Evolutionary conservation across 2,888 invertebrate genomes (phyloP).

Genomic region (Tethea ocularis): DNA sequence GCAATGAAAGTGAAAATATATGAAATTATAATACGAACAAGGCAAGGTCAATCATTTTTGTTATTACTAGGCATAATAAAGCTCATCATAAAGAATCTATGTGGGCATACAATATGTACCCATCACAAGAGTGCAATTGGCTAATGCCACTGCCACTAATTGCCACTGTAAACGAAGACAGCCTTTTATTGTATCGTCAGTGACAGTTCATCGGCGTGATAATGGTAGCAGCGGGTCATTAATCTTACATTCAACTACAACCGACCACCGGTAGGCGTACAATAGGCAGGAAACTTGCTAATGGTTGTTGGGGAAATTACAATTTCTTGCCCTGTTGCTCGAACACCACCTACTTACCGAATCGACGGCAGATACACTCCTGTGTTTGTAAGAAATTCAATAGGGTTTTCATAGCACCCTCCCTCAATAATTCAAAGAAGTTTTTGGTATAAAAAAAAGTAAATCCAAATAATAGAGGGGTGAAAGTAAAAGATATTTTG

Average conservation of each 20-base stretch:
- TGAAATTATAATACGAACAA: background rate
- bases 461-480: slow-evolving; percentile 28
- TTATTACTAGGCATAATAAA: background rate
- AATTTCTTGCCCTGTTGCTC: slow-evolving; percentile 61
- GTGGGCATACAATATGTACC: slow-evolving; percentile 9
- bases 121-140: slow-evolving; percentile 43
- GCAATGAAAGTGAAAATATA: background rate
- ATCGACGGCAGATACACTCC: slow-evolving; percentile 28
- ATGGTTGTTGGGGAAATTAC: slow-evolving; percentile 71
- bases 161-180: slow-evolving; percentile 33
- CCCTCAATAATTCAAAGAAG: slow-evolving; percentile 28
- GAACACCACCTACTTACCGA: slow-evolving; percentile 41
- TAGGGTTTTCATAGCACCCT: slow-evolving; percentile 30
- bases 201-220: slow-evolving; percentile 61
- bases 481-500: slow-evolving; percentile 23
- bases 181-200: slow-evolving; percentile 56
- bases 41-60: background rate
- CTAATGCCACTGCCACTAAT: slow-evolving; percentile 49
- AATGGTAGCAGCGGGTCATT: slow-evolving; percentile 64
- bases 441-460: slow-evolving; percentile 27
- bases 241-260: slow-evolving; percentile 76
- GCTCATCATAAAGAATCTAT: slow-evolving; percentile 2
- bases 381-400: slow-evolving; percentile 42
- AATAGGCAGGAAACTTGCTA: slow-evolving; percentile 69
- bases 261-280: slow-evolving; percentile 46